Percentiles rank a stretch among this genome's conserved stretches.
Evolutionary conservation across 1,140 invertebrate genomes (phyloP).

Genomic region (Drosophila ironensis): DNA sequence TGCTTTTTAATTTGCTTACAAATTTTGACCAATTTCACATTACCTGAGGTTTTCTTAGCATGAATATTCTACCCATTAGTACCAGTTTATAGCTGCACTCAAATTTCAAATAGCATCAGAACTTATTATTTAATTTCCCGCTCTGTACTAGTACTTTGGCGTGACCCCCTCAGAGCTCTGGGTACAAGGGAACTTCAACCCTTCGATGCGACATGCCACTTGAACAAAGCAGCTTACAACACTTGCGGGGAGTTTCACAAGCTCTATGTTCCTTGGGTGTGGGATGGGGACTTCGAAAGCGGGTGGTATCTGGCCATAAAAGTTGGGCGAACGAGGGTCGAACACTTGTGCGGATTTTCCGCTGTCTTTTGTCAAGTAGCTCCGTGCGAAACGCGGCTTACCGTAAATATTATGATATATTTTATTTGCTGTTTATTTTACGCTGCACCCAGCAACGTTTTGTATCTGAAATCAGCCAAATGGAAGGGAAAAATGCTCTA

Average conservation of each 20-base stretch:
- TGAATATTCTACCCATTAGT: too few relatives aligned
- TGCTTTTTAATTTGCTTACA: too few relatives aligned
- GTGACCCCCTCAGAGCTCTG: background rate
- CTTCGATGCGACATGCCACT: constrained; percentile 47
- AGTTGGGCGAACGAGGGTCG: background rate
- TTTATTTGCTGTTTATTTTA: constrained; percentile 54
- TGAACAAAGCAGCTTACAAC: constrained; percentile 77
- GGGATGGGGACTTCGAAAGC: background rate
- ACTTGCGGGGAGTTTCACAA: constrained; percentile 52
- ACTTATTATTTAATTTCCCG: background rate
- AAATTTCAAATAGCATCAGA: background rate
- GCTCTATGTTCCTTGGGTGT: background rate
- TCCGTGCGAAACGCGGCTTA: constrained; percentile 56
- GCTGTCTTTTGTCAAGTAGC: constrained; percentile 58
- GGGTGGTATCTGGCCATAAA: constrained; percentile 12
- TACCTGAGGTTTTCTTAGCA: too few relatives aligned
- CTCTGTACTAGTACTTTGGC: background rate
- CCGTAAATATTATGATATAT: constrained; percentile 73
- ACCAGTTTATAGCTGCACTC: too few relatives aligned
- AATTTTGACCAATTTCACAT: too few relatives aligned
- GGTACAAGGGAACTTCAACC: constrained; percentile 28
- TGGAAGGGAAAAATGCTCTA: background rate
- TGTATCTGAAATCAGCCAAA: background rate
- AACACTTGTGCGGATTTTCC: constrained; percentile 71
- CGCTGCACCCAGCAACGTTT: background rate